Base-by-base conservation (phyloP, 2,797 vertebrate species). In the Pampus argenteus region DNA sequence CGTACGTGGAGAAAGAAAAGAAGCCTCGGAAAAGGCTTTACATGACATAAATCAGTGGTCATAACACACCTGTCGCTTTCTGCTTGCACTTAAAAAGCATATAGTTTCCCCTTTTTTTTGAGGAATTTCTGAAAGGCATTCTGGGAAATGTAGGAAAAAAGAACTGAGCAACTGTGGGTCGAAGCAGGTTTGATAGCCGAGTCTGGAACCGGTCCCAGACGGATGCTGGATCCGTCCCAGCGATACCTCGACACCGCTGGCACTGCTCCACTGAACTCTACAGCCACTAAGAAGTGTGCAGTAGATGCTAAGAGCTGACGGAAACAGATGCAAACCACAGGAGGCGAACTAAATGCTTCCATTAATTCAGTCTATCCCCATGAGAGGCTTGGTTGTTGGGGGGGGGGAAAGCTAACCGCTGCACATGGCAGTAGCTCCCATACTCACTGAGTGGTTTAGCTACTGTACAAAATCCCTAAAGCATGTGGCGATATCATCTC, bases 181-280 rank as follows among this genome's bases (percentile, higher is more conserved):
- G 6, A 71, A 71, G 58, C 70, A 50, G 68, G 66, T 79, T 71
- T 64, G 80, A 75, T 59, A 71, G 54, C 71, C n/a, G 54, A 66
- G 47, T 82, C 81, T 89, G 87, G 83, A 88, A 14, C 49, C 6
- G 29, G 38, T 44, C 83, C 81, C 85, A 78, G 65, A 71, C 20
- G 38, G n/a, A 50, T 20, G 63, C 80, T 85, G 84, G 84, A 78
- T 36, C 2, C 3, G 3, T 65, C 64, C 86, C 84, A 88, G 59
- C 58, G 51, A 52, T 20, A 64, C 71, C 47, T 74, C 67, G 56
- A 18, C 78, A 74, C 10, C 20, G 64, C 81, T 79, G 78, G 83
- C 78, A 72, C 34, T 8, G 26, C 56, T 77, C 61, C 72, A 71
- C 70, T 23, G 63, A 73, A 66, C 73, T 81, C 55, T 7, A n/a